Evolutionary conservation across 2,113 vertebrate species (phyloP), one percentile per base, ranked within the genome.

Genomic region (Bufo bufo): DNA sequence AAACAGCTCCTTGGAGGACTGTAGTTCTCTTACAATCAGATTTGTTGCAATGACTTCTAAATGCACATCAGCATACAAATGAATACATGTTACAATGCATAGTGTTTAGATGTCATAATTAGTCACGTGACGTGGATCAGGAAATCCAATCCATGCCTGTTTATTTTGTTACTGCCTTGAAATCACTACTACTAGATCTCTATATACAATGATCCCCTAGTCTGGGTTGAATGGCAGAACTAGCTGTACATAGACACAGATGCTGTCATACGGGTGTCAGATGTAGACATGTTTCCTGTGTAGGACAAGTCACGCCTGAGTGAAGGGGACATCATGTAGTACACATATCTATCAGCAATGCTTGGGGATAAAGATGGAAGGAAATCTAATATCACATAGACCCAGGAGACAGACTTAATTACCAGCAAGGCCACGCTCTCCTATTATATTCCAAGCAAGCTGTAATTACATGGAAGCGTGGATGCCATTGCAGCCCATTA

Each of bases 401-500:
- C 63, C 20, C 58, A 20, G 47, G 81, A 83, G 81, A 83, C 66
- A 84, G 82, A 45, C 66, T 72, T 72, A 45, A 84, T 72, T 84
- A 84, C 82, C 69, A 72, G 66, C 49, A 56, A 74, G 66, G 72
- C 23, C 74, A 52, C n/a, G 7, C 49, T 33, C 23, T 72, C 63
- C 33, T 56, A 72, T 84, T 72, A 56, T 72, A 72, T 84, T 84
- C 82, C 82, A 84, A 56, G 82, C 82, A 72, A 72, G 66, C 82
- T 17, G 82, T 23, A 72, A 71, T 72, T 72, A 71, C 50, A 56
- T 43, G 63, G 69, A 84, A 54, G n/a, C 45, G 43, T 19, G 17
- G 61, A 65, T 33, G 65, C 58, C 50, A 71, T 45, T 16, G 65
- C 66, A 11, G 49, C 54, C 65, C 52, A 58, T 84, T 54, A 72